These are phyloP conservation scores for Eupithecia tripunctaria DNA, from an alignment of 2,888 invertebrate genomes.

Conservation along the genomic window DNA sequence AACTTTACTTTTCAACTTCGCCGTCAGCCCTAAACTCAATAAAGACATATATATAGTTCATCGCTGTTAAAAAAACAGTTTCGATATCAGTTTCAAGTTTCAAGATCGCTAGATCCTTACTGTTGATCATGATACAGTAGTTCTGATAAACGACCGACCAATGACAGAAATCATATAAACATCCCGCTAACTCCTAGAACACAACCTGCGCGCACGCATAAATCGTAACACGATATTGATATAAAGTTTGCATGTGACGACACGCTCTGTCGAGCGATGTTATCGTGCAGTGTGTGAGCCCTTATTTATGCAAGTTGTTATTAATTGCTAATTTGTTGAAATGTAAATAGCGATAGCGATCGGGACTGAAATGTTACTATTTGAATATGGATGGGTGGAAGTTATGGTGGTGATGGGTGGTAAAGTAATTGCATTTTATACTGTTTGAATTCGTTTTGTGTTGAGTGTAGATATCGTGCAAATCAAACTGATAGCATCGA, in stretches of 20 bases:
- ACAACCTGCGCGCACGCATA: constrained; percentile 54
- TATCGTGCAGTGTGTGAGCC: constrained; percentile 51
- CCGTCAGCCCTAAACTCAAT: too few species aligned
- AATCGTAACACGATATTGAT: constrained; percentile 78
- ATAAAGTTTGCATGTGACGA: constrained; percentile 74
- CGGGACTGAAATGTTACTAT: background rate
- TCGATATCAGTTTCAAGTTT: background rate
- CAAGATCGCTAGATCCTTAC: background rate
- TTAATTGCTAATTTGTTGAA: constrained; percentile 60
- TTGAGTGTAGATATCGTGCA: background rate
- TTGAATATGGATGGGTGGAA: constrained; percentile 7
- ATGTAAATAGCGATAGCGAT: constrained; percentile 12
- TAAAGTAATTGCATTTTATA: background rate
- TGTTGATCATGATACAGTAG: background rate
- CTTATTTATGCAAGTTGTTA: constrained; percentile 60
- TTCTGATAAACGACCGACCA: constrained; percentile 8
- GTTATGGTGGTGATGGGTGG: background rate
- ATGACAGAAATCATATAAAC: constrained; percentile 9
- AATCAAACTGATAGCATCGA: background rate
- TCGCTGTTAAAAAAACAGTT: too few species aligned
- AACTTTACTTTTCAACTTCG: too few species aligned
- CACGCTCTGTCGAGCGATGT: constrained; percentile 66
- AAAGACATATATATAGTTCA: too few species aligned
- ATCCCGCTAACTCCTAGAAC: constrained; percentile 38
- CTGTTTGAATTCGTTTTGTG: background rate